Percentiles rank a stretch among this genome's conserved stretches.
Conservation (phyloP, 2,113 vertebrate species). For the Anser cygnoides region DNA sequence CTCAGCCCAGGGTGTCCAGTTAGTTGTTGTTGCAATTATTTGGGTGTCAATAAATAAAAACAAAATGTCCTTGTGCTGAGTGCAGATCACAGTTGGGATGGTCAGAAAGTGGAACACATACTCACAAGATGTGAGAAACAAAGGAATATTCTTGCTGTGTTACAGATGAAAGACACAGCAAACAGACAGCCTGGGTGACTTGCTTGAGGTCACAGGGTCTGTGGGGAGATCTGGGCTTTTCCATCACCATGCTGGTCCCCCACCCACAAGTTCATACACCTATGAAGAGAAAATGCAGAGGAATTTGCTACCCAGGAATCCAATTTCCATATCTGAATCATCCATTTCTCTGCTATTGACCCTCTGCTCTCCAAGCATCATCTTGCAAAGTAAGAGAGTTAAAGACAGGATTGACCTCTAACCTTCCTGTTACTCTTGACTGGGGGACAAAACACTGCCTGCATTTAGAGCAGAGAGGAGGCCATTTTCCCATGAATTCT, state of each 20-base stretch:
- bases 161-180: neutral
- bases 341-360: neutral
- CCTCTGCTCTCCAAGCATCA: neutral
- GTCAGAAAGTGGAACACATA: neutral
- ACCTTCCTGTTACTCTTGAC: neutral
- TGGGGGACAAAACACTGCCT: neutral
- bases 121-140: neutral
- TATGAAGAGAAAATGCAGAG: neutral
- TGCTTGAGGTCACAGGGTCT: neutral
- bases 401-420: neutral
- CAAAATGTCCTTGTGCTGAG: neutral
- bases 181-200: neutral
- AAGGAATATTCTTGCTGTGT: neutral
- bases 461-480: neutral
- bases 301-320: neutral
- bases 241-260: neutral
- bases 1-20: neutral
- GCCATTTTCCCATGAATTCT: neutral
- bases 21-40: neutral
- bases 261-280: neutral
- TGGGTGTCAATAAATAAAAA: neutral
- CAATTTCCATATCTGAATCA: neutral
- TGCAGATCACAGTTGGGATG: neutral
- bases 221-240: neutral
- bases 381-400: neutral